phyloP scores from a whole-genome alignment of 1,140 invertebrate genomes.

The Anoplophora glabripennis region DNA sequence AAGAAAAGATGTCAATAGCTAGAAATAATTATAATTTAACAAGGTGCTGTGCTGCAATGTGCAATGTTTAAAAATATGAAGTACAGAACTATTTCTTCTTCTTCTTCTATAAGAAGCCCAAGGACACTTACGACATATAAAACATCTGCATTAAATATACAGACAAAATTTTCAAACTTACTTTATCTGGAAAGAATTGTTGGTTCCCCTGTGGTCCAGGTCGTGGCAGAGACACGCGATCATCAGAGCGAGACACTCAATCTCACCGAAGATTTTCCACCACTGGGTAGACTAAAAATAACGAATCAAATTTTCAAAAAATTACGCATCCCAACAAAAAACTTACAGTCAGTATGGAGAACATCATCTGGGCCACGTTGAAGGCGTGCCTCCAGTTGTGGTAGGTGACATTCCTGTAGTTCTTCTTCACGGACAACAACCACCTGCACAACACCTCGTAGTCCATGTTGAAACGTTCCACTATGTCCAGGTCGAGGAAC shows the following conservation, averaged over 20 bases:
- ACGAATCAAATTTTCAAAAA: constrained; percentile 10
- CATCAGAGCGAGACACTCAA: constrained; percentile 89
- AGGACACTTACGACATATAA: no score
- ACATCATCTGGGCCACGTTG: constrained; percentile 96
- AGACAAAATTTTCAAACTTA: constrained; percentile 54
- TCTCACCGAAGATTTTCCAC: constrained; percentile 89
- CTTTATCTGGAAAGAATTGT: constrained; percentile 98
- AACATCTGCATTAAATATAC: no score
- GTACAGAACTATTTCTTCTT: no score
- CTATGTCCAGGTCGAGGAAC: constrained; percentile 88
- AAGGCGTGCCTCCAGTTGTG: constrained; percentile 97
- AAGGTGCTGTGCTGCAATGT: no score
- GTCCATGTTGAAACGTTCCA: constrained; percentile 87
- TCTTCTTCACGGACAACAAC: constrained; percentile 93
- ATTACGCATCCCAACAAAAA: not conserved
- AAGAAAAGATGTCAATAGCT: no score
- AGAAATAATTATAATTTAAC: no score
- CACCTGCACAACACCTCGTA: constrained; percentile 86
- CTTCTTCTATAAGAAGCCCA: no score
- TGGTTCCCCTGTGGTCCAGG: constrained; percentile 93
- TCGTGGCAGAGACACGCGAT: constrained; percentile 97
- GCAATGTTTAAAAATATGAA: no score
- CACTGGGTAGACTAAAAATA: constrained; percentile 75
- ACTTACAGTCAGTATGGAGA: constrained; percentile 82
- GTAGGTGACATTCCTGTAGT: constrained; percentile 94